Evolutionary conservation across 2,888 invertebrate genomes (phyloP).

Genomic region (Allophyes oxyacanthae): DNA sequence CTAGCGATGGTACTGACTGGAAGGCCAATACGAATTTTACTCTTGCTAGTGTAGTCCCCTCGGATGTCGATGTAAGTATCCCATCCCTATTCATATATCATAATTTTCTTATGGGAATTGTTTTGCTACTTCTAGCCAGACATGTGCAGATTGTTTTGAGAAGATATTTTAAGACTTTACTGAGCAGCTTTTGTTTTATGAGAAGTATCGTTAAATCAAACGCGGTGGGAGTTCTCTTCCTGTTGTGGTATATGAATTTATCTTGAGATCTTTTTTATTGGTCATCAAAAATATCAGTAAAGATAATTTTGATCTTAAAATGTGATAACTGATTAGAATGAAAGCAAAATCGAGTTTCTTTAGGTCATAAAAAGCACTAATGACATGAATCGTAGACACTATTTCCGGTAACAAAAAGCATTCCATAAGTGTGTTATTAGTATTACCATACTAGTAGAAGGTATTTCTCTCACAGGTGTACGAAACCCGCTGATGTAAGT

Average conservation of each 20-base stretch:
- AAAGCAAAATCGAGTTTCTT: too few species aligned
- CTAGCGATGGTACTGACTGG: conserved; percentile 61
- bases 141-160: conserved; percentile 28
- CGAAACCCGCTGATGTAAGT: too few species aligned
- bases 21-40: conserved; percentile 85
- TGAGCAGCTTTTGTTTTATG: conserved; percentile 8
- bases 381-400: too few species aligned
- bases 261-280: conserved; percentile 25
- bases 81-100: conserved; percentile 58
- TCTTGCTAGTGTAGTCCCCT: conserved; percentile 64
- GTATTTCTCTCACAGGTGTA: too few species aligned
- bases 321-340: not conserved
- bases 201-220: conserved; percentile 29
- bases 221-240: conserved; percentile 25
- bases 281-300: conserved; percentile 19
- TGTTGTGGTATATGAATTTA: conserved; percentile 19
- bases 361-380: too few species aligned
- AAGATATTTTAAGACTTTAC: conserved; percentile 28
- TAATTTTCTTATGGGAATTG: conserved; percentile 58
- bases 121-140: conserved; percentile 48
- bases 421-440: too few species aligned
- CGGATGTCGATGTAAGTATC: conserved; percentile 54
- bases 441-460: too few species aligned
- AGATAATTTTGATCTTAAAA: conserved; percentile 12
- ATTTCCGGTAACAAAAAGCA: too few species aligned